Evolutionary conservation across 2,888 invertebrate species (phyloP), one percentile per base, ranked within the genome.

Genomic region (Nowickia ferox): DNA sequence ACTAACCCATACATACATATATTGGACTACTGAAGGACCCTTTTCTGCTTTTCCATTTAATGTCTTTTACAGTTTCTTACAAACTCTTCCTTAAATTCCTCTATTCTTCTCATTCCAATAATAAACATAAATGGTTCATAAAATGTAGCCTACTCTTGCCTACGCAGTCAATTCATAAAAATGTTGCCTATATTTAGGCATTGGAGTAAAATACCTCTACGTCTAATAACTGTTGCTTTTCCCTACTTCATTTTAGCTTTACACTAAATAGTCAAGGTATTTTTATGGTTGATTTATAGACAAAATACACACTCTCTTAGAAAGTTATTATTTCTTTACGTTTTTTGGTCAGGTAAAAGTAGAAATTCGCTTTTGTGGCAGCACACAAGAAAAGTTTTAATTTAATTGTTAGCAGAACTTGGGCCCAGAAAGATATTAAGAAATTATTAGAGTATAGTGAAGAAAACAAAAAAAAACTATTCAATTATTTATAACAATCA

Each of bases 401-500:
- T 83, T 86, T 86, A 80, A 83, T 83, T 86, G 77, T 66, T 74
- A 19, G 48, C 30, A 81, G 68, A 81, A 81, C 74, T 81, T 86
- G 66, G 72, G 19, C 46, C 55, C 65, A 71, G 44, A 77, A 38
- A 57, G 40, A 61, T 68, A 69, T 75, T 46, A 69, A 61, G 53
- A 61, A 59, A 81, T 81, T 81, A 59, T 83, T 48, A 71, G 71
- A 42, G 65, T 22, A 65, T 10, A 66, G 22, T 22, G 40, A 46
- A 51, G 13, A 40, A 10, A n/a, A 53, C 48, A 53, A 30, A 63
- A 48, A 72, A 66, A 79, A 81, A 81, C 69, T 53, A 87, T 87
- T 81, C 71, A 78, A 84, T 75, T 84, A 84, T 78, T 81, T 87
- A 82, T 81, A 71, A 78, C 69, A 81, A 78, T 75, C 75, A 82